Evolutionary conservation across 2,113 vertebrate species (phyloP), one percentile per base, ranked within the genome.

Genomic region (Astatotilapia flaviijosephi): DNA sequence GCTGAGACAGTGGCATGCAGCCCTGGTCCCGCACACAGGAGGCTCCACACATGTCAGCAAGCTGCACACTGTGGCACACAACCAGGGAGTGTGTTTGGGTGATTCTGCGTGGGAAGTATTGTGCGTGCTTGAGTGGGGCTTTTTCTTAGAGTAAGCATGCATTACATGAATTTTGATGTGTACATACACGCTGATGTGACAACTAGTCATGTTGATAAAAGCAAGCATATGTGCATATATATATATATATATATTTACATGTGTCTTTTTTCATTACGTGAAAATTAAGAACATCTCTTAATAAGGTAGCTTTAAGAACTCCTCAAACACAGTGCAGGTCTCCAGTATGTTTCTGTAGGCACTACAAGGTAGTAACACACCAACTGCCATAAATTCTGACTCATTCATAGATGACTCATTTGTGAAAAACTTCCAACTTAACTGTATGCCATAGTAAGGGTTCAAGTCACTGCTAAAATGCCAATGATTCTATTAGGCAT

Each of bases 1-100:
- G 81, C 86, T 80, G 83, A 93, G 93, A 93, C 93, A 92, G 93
- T 56, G 85, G 91, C 94, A 89, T 88, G 92, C 85, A 87, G 85
- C 87, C 35, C 75, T 92, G 88, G 85, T 84, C 90, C 77, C 9
- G 60, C 83, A 87, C 28, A 33, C 82, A 87, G 81, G 88, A 93
- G 84, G 53, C 87, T 90, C 35, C 87, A 91, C 94, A 94, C 92
- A 93, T 92, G 90, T 91, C 89, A 83, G 87, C 87, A 92, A 90
- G 81, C 93, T 95, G 92, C 80, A 91, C 62, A 56, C 53, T 33
- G 58, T 82, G 49, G 86, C 75, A 85, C 81, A 88, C 65, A 84
- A 58, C 31, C 83, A 82, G 62, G 37, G 62, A 35, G 54, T 12
- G 83, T 88, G 60, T 87, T 82, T 86, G 47, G 56, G 88, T 83